These are phyloP conservation scores for Falcaria lacertinaria DNA, from an alignment of 2,888 invertebrate species.

Conservation along the genomic window DNA sequence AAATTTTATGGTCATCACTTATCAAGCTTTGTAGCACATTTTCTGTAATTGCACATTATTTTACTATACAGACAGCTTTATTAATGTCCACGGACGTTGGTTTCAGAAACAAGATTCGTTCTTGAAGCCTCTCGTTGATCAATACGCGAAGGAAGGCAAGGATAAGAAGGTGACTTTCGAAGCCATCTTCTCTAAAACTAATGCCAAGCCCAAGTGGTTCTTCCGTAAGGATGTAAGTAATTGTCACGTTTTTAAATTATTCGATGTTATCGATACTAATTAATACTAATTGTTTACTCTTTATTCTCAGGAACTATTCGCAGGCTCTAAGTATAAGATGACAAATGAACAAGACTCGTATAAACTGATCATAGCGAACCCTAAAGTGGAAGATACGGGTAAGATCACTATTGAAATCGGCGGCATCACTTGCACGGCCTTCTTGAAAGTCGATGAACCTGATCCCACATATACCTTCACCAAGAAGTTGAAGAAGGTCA, in stretches of 20 bases:
- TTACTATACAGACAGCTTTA: slow-evolving; percentile 21
- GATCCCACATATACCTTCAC: slow-evolving; percentile 96
- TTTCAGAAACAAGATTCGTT: slow-evolving; percentile 95
- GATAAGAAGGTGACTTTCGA: slow-evolving; percentile 97
- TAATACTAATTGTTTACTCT: not conserved
- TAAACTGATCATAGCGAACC: slow-evolving; percentile 91
- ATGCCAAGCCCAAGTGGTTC: slow-evolving; percentile 95
- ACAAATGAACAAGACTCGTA: slow-evolving; percentile 95
- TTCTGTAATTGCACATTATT: slow-evolving; percentile 56
- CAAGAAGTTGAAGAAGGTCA: slow-evolving; percentile 92
- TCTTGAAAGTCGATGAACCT: slow-evolving; percentile 97
- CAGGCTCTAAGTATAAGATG: slow-evolving; percentile 98
- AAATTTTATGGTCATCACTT: slow-evolving; percentile 62
- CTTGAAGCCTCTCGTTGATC: slow-evolving; percentile 96
- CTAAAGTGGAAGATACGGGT: slow-evolving; percentile 97
- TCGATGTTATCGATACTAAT: not conserved
- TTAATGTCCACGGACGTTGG: slow-evolving; percentile 41
- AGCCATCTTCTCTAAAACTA: slow-evolving; percentile 97
- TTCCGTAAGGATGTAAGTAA: slow-evolving; percentile 94
- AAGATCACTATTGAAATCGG: slow-evolving; percentile 98
- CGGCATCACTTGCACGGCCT: slow-evolving; percentile 92
- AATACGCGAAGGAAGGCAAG: slow-evolving; percentile 96
- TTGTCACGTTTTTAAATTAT: not conserved
- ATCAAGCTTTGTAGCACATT: slow-evolving; percentile 66
- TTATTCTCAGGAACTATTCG: slow-evolving; percentile 90